Evolutionary conservation across 2,888 invertebrate species (phyloP), one percentile per base, ranked within the genome.

Genomic region (Eupeodes luniger): DNA sequence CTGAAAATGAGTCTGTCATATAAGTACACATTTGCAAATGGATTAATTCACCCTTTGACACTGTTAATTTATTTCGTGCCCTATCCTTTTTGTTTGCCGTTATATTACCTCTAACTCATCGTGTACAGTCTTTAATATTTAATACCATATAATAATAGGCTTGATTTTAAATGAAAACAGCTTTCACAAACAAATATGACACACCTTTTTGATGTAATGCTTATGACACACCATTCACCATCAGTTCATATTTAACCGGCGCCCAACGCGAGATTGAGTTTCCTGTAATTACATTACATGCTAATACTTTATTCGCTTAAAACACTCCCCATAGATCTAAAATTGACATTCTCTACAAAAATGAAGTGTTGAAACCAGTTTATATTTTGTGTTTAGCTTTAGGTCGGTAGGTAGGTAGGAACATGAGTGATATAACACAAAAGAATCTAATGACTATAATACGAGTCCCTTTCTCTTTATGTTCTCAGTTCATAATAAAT

Each of bases 261-360:
- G 72, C 72, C 72, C 72, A 57, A 72, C 59, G 72, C 34, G 19
- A 19, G 19, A 19, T 19, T 19, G 19, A 47, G 12, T 14, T 27
- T 27, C 72, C 72, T 72, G 59, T 72, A 72, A 72, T 59, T 72
- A 59, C 72, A 72, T 72, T 72, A 72, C 27, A 27, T 19, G 19
- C 36, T 57, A 59, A 57, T 72, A 59, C 44, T 9, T 47, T 59
- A 47, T 59, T 47, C 40, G 59, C 70, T 57, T 36, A 34, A 57
- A 57, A 72, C 72, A 72, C 72, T 34, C 72, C 72, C 72, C 57
- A 59, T 59, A 59, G 72, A 72, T 72, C 59, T 59, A 44, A 14
- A 59, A 72, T 59, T 72, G 72, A 72, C 72, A 72, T 57, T 72
- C 34, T 47, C 14, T 59, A 72, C 27, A 47, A 40, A 72, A 59